A percentile compares a stretch with the other conserved stretches of the same genome.
These are phyloP conservation scores for Neuroscelio doddi DNA, from an alignment of 2,888 invertebrate genomes.

Conservation along the genomic window DNA sequence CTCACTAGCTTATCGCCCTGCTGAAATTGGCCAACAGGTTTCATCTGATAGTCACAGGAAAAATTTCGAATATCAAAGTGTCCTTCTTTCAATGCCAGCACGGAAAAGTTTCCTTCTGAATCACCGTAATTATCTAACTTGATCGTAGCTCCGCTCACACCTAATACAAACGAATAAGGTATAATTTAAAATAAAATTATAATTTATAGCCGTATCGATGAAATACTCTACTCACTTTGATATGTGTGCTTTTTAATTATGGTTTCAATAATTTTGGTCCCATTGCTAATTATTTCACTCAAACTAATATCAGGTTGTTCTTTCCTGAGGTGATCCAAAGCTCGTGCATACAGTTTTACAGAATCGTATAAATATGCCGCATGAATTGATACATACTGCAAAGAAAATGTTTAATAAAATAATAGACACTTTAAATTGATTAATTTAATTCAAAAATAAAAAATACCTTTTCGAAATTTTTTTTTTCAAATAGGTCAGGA, in stretches of 20 bases:
- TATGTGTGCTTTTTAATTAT: constrained; percentile 90
- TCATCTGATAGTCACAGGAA: constrained; percentile 84
- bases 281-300: constrained; percentile 84
- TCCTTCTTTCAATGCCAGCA: constrained; percentile 84
- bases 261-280: constrained; percentile 87
- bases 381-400: constrained; percentile 89
- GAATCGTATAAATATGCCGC: constrained; percentile 97
- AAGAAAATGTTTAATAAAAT: too few species aligned
- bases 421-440: neutral
- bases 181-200: neutral
- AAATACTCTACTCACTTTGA: constrained; percentile 83
- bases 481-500: constrained; percentile 74
- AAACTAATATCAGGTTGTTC: constrained; percentile 78
- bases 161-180: constrained; percentile 74
- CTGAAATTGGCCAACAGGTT: constrained; percentile 88
- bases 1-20: constrained; percentile 87
- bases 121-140: constrained; percentile 94
- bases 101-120: constrained; percentile 97
- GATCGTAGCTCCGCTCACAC: constrained; percentile 95
- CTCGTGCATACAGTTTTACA: constrained; percentile 90
- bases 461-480: constrained; percentile 68
- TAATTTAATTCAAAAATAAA: neutral
- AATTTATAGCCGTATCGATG: neutral
- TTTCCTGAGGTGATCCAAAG: constrained; percentile 82
- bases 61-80: constrained; percentile 74